Base-by-base conservation (phyloP, 1,140 invertebrate species). In the Radopholus similis region DNA sequence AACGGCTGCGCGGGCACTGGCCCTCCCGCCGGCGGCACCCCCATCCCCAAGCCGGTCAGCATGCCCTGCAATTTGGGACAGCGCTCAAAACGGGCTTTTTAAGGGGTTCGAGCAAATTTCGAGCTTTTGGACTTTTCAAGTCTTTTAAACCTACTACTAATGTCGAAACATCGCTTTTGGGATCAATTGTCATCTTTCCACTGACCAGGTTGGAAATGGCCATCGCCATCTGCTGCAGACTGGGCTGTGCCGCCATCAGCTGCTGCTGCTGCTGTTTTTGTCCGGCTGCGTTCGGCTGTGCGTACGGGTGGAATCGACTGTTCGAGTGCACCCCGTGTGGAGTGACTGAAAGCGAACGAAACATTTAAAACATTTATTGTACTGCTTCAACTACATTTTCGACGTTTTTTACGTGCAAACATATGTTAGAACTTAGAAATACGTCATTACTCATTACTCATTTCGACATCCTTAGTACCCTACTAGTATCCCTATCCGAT, bases 291-390 rank as follows among this genome's bases (percentile, higher is more conserved):
- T 30, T 62, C 32, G 40, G 18, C 49, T 62, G 59, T 9, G 59
- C 15, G 47, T 62, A 62, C 32, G 59, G 59, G 47, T 62, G 59
- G 21, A 62, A 62, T 21, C 59, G 59, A 26, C 47, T 35, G 30
- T 49, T 62, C 18, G 42, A 30, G 47, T 21, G 30, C 18, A 23
- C 44, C 8, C 8, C 44, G 47, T 26, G 23, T 11, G 18, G 23
- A 21, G 23, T 11, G 23, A 15, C 21, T 6, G 18, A 0, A 5
- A 21, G 23, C 9, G 13, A 51, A 26, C 1, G 13, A n/a, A n/a
- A n/a, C n/a, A n/a, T n/a, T n/a, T n/a, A n/a, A n/a, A n/a, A n/a
- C n/a, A n/a, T n/a, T n/a, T n/a, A n/a, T n/a, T n/a, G n/a, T n/a
- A n/a, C n/a, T n/a, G n/a, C n/a, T n/a, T n/a, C n/a, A n/a, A n/a